Conservation (phyloP, 2,797 vertebrate species). For the Natrix natrix region DNA sequence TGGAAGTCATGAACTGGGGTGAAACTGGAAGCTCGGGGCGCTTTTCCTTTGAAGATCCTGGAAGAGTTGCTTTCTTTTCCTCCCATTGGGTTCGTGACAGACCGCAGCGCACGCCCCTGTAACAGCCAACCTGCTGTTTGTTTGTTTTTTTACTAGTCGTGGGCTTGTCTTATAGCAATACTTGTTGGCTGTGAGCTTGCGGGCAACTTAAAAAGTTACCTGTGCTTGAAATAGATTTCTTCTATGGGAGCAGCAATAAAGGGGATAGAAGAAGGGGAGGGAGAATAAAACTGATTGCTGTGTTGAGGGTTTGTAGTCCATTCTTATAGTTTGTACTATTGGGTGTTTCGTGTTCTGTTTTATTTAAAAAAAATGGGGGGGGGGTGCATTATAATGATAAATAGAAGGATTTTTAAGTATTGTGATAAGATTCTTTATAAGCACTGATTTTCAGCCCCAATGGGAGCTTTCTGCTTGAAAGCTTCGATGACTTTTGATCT, state of each 20-base stretch:
- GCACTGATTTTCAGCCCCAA: not conserved
- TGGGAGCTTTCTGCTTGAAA: conserved; percentile 1
- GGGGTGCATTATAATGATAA: not conserved
- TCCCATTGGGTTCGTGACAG: conserved; percentile 40
- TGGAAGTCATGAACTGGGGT: conserved; percentile 28
- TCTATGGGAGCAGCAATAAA: conserved; percentile 36
- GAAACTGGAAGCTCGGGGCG: not conserved
- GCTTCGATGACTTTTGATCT: not conserved
- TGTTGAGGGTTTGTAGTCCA: conserved; percentile 13
- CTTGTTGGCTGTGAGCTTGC: conserved; percentile 16
- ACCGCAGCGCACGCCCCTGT: conserved; percentile 51
- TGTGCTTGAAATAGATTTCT: conserved; percentile 32
- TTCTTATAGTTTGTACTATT: conserved; percentile 18
- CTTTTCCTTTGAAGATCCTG: conserved; percentile 26
- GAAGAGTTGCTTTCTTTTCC: conserved; percentile 5
- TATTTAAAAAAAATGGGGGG: not conserved
- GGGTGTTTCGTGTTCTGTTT: not conserved
- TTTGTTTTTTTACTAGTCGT: not conserved
- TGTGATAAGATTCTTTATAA: not conserved
- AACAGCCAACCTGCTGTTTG: conserved; percentile 3
- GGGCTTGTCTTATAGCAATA: conserved; percentile 35
- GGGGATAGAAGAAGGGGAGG: not conserved
- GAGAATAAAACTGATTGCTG: not conserved
- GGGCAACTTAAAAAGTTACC: conserved; percentile 28
- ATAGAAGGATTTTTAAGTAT: conserved; percentile 18